Conservation (phyloP, 2,113 vertebrate species). For the Neodontobutis hainanensis region DNA sequence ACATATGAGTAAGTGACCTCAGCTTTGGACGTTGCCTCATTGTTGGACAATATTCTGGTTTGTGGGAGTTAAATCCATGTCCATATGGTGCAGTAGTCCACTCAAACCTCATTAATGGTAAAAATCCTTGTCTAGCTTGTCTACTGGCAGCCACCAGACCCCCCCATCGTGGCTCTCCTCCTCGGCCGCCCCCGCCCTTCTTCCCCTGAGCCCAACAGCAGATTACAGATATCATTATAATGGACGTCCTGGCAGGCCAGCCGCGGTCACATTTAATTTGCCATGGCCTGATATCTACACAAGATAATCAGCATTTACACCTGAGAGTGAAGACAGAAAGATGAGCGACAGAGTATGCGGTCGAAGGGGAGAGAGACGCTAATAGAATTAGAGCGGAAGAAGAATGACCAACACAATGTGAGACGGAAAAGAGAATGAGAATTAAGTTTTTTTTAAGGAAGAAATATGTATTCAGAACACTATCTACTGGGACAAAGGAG, state of each 20-base stretch:
- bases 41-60: constrained; percentile 7
- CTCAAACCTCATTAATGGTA: constrained; percentile 37
- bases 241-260: constrained; percentile 64
- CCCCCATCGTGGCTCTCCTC: constrained; percentile 36
- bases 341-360: constrained; percentile 28
- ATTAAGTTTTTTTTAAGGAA: constrained; percentile 21
- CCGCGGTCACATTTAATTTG: constrained; percentile 78
- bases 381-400: constrained; percentile 20
- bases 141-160: constrained; percentile 43
- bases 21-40: not conserved
- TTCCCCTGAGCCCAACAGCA: constrained; percentile 60
- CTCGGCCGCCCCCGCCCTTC: constrained; percentile 17
- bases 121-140: constrained; percentile 40
- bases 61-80: constrained; percentile 30
- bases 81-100: constrained; percentile 43
- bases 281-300: constrained; percentile 67
- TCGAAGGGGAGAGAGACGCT: constrained; percentile 3
- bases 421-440: not conserved
- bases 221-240: constrained; percentile 79
- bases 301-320: constrained; percentile 74
- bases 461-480: constrained; percentile 22
- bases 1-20: constrained; percentile 9
- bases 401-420: constrained; percentile 9
- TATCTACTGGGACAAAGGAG: constrained; percentile 40
- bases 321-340: constrained; percentile 52